phyloP scores from a whole-genome alignment of 2,797 vertebrate genomes.

The Sebastes itinus region DNA sequence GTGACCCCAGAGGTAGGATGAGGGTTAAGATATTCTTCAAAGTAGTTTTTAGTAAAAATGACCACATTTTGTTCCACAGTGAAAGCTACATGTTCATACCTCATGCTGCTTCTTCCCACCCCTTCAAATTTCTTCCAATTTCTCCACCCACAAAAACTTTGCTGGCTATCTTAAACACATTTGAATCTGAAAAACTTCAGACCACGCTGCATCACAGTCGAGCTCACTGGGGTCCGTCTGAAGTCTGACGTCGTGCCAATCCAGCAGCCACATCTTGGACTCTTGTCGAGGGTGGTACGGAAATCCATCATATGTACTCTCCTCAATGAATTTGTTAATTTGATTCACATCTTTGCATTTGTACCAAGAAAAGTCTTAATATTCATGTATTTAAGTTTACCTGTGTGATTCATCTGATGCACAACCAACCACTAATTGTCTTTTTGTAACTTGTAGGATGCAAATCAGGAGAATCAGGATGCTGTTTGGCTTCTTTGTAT shows the following conservation, averaged over 20 bases:
- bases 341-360: slow-evolving; percentile 5
- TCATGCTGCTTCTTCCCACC: slow-evolving; percentile 46
- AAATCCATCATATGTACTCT: neutral
- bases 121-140: slow-evolving; percentile 12
- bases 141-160: slow-evolving; percentile 73
- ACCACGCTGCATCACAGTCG: slow-evolving; percentile 13
- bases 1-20: too few relatives aligned
- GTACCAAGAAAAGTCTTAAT: neutral
- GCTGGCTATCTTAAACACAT: slow-evolving; percentile 34
- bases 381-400: neutral
- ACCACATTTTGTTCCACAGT: neutral
- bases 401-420: neutral
- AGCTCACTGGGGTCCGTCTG: slow-evolving; percentile 29
- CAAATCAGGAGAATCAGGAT: slow-evolving; percentile 44
- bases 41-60: neutral
- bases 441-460: slow-evolving; percentile 49
- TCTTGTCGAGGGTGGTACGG: slow-evolving; percentile 40
- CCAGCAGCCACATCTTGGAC: slow-evolving; percentile 32
- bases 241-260: slow-evolving; percentile 13
- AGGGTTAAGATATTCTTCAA: neutral
- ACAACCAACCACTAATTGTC: neutral
- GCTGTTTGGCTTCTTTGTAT: slow-evolving; percentile 51
- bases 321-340: neutral
- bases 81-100: neutral
- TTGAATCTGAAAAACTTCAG: slow-evolving; percentile 42